Base-by-base conservation (phyloP, 2,113 vertebrate species). In the Psittacus erithacus region DNA sequence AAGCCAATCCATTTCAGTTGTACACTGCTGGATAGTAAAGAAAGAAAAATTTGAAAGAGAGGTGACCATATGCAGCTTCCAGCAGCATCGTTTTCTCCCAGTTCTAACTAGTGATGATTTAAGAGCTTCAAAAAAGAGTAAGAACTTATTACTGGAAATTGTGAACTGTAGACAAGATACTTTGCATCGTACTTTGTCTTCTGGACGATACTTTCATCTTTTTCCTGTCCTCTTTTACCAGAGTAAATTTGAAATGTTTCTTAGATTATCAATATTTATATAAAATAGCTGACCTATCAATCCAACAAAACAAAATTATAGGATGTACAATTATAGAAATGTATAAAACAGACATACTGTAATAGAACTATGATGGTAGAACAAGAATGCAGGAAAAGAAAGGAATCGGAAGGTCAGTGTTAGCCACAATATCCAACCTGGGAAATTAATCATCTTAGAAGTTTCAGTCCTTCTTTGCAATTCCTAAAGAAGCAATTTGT, bases 21-120 rank as follows among this genome's bases (percentile, higher is more conserved):
- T 39, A n/a, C 12, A 1, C 7, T 75, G 16, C 29, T 33, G 13
- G 29, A 38, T 75, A 68, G 17, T 6, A 35, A 6, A 1, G 2
- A 23, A 3, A 3, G 6, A 35, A 10, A 59, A 17, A 6, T 1
- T 7, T 19, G 10, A 63, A 59, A 47, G 3, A 6, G n/a, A 68
- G 20, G 7, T 31, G 28, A 43, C 8, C 5, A 19, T 44, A n/a
- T 33, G 63, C 5, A 27, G 20, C 17, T 64, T 64, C 43, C 33
- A 50, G 5, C 16, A 74, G 3, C 0, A 1, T 7, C 13, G 4
- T 52, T 69, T 92, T 55, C 8, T 60, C 44, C 6, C 8, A 20
- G 13, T 52, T 65, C 17, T 62, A 50, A 57, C 55, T 63, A 74
- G 18, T 28, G 12, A 4, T 67, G 47, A 49, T 83, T 90, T 82